Conservation (phyloP, 2,888 invertebrate species). For the Drosophila tripunctata region DNA sequence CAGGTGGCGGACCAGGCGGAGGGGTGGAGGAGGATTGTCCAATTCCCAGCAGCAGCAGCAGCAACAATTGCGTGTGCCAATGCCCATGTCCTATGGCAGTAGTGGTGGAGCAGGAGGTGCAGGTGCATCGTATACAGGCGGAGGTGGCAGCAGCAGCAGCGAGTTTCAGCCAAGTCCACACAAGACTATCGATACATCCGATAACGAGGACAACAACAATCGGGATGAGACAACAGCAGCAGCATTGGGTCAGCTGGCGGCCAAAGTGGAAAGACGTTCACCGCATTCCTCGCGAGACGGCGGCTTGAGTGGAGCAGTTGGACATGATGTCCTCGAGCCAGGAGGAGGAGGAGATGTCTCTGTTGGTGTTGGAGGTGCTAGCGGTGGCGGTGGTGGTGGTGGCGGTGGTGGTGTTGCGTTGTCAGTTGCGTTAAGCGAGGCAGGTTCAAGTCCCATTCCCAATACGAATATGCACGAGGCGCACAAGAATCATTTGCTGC, state of each 20-base stretch:
- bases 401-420: too few relatives aligned
- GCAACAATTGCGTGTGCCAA: slow-evolving; percentile 69
- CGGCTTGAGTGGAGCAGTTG: neutral
- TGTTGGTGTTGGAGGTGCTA: too few relatives aligned
- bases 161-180: slow-evolving; percentile 79
- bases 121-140: slow-evolving; percentile 33
- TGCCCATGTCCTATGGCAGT: slow-evolving; percentile 71
- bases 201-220: slow-evolving; percentile 75
- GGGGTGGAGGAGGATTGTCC: slow-evolving; percentile 45
- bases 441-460: slow-evolving; percentile 81
- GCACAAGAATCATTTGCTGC: slow-evolving; percentile 74
- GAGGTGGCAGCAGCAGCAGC: slow-evolving; percentile 80
- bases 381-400: too few relatives aligned
- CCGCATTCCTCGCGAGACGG: slow-evolving; percentile 35
- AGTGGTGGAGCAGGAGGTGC: slow-evolving; percentile 24
- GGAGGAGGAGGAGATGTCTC: slow-evolving; percentile 22
- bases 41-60: slow-evolving; percentile 47
- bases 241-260: slow-evolving; percentile 61
- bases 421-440: slow-evolving; percentile 45
- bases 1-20: slow-evolving; percentile 29
- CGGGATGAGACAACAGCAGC: slow-evolving; percentile 64
- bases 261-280: slow-evolving; percentile 74
- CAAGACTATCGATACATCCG: slow-evolving; percentile 80
- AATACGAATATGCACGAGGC: slow-evolving; percentile 79
- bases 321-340: slow-evolving; percentile 29